Evolutionary conservation across 1,140 invertebrate species (phyloP).

Genomic region (Adelges cooleyi): DNA sequence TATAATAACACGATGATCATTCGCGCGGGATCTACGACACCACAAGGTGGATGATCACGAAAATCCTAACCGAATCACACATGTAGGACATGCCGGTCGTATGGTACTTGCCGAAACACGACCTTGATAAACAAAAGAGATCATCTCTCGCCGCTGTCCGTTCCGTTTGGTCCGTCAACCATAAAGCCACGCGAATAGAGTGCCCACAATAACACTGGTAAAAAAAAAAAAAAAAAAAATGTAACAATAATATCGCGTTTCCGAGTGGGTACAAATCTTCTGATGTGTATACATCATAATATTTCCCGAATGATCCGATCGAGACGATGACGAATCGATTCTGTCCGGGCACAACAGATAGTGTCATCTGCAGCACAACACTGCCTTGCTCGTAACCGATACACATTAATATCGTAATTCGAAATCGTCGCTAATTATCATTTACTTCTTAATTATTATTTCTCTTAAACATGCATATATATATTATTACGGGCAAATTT

Average conservation of each 20-base stretch:
- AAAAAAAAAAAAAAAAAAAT: not conserved
- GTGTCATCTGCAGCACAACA: too few relatives aligned
- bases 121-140: constrained; percentile 15
- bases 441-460: too few relatives aligned
- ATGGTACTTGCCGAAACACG: not conserved
- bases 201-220: not conserved
- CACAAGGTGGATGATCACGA: too few relatives aligned
- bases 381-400: too few relatives aligned
- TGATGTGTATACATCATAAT: not conserved
- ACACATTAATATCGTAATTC: too few relatives aligned
- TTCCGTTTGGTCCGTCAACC: constrained; percentile 16
- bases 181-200: not conserved
- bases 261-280: not conserved
- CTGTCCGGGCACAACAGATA: not conserved
- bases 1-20: too few relatives aligned
- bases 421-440: too few relatives aligned
- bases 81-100: too few relatives aligned
- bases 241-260: constrained; percentile 7
- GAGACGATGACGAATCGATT: constrained; percentile 7
- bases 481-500: too few relatives aligned
- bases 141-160: not conserved
- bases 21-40: too few relatives aligned
- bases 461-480: too few relatives aligned
- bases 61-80: too few relatives aligned
- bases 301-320: not conserved